These are phyloP conservation scores for Panopea generosa DNA, from an alignment of 2,888 invertebrate genomes.

Conservation along the genomic window DNA sequence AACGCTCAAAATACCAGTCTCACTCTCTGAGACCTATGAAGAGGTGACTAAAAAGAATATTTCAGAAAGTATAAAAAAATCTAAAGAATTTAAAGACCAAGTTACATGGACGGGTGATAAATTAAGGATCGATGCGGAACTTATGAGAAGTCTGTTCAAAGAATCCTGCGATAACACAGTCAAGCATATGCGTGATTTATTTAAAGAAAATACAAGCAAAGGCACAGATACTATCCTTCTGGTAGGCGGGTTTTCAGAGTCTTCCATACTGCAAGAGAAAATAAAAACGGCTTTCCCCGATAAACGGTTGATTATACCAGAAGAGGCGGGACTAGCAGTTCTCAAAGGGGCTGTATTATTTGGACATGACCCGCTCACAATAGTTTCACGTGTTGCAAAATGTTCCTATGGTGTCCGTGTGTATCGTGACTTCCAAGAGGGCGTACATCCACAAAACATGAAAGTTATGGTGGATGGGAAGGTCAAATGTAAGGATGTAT, in stretches of 20 bases:
- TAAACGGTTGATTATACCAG: slow-evolving; percentile 57
- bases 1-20: slow-evolving; percentile 60
- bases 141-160: slow-evolving; percentile 53
- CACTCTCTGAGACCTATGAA: slow-evolving; percentile 46
- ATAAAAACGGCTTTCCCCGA: slow-evolving; percentile 39
- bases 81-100: slow-evolving; percentile 38
- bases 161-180: slow-evolving; percentile 49
- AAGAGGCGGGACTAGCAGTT: slow-evolving; percentile 62
- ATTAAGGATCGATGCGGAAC: slow-evolving; percentile 51
- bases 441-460: slow-evolving; percentile 38
- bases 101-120: slow-evolving; percentile 53
- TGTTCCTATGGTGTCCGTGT: slow-evolving; percentile 58
- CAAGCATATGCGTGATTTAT: slow-evolving; percentile 54
- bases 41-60: slow-evolving; percentile 23
- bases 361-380: slow-evolving; percentile 54
- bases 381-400: slow-evolving; percentile 53
- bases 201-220: slow-evolving; percentile 39
- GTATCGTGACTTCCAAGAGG: slow-evolving; percentile 34
- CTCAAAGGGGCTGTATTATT: slow-evolving; percentile 66
- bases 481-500: slow-evolving; percentile 53
- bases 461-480: slow-evolving; percentile 36
- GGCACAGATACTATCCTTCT: slow-evolving; percentile 52
- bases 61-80: slow-evolving; percentile 32
- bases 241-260: slow-evolving; percentile 66
- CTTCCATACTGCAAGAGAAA: slow-evolving; percentile 46